phyloP scores from a whole-genome alignment of 2,888 invertebrate genomes.

The Agrochola lota region DNA sequence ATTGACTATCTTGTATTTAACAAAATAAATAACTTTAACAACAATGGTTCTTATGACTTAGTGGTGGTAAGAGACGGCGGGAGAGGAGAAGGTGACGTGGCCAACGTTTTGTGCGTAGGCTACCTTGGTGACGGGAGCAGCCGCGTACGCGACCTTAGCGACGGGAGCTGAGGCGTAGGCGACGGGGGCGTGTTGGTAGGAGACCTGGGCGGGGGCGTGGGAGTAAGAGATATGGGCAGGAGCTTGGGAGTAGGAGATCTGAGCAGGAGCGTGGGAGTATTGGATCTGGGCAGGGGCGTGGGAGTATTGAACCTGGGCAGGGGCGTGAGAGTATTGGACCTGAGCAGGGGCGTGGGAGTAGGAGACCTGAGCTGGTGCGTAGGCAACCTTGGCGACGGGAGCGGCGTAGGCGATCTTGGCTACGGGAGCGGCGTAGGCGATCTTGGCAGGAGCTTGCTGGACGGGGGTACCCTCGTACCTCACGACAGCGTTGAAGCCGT shows the following conservation, averaged over 20 bases:
- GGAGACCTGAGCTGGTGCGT: slow-evolving; percentile 14
- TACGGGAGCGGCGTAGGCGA: slow-evolving; percentile 67
- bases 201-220: slow-evolving; percentile 66
- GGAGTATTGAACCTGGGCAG: slow-evolving; percentile 4
- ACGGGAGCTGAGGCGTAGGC: slow-evolving; percentile 74
- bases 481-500: slow-evolving; percentile 87
- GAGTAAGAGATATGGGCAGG: slow-evolving; percentile 66
- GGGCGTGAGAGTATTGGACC: slow-evolving; percentile 2
- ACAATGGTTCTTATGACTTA: slow-evolving; percentile 73
- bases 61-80: slow-evolving; percentile 84
- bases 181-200: slow-evolving; percentile 70
- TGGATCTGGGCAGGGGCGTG: slow-evolving; percentile 65
- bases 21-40: slow-evolving; percentile 80
- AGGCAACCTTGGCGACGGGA: slow-evolving; percentile 59
- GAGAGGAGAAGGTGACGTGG: slow-evolving; percentile 82
- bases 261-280: slow-evolving; percentile 69
- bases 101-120: slow-evolving; percentile 73
- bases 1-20: slow-evolving; percentile 78
- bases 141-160: slow-evolving; percentile 72
- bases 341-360: not conserved
- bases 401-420: slow-evolving; percentile 71
- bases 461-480: slow-evolving; percentile 84
- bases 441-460: slow-evolving; percentile 70
- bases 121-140: slow-evolving; percentile 67
- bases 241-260: slow-evolving; percentile 74